Evolutionary conservation across 1,140 invertebrate species (phyloP).

Genomic region (Drosophila yakuba): DNA sequence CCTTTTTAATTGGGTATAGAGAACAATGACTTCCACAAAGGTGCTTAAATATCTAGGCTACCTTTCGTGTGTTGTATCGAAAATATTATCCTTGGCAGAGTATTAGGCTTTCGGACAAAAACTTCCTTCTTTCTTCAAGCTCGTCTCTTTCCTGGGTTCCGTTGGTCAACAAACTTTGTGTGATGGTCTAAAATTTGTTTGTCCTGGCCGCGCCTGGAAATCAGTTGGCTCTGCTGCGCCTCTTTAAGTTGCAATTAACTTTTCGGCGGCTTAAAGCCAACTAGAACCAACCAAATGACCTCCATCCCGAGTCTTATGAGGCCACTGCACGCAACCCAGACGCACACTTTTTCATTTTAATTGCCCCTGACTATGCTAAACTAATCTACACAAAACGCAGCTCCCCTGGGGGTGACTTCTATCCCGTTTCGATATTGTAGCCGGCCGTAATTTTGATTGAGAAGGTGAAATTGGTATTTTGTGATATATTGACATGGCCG

Average conservation of each 20-base stretch:
- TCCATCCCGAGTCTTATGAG: conserved; percentile 52
- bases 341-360: conserved; percentile 76
- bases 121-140: neutral
- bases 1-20: conserved; percentile 3
- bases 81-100: neutral
- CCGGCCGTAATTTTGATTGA: conserved; percentile 84
- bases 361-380: conserved; percentile 72
- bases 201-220: conserved; percentile 69
- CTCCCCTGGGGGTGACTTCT: conserved; percentile 60
- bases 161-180: conserved; percentile 66
- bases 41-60: no score
- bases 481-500: conserved; percentile 79
- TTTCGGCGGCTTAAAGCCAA: conserved; percentile 62
- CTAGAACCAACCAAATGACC: conserved; percentile 16
- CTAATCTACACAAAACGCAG: conserved; percentile 80
- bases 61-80: neutral
- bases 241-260: conserved; percentile 81
- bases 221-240: conserved; percentile 58
- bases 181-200: conserved; percentile 77
- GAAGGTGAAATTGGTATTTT: conserved; percentile 80
- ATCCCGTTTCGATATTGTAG: conserved; percentile 25
- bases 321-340: conserved; percentile 58
- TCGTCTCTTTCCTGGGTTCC: conserved; percentile 12
- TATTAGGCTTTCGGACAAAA: neutral
- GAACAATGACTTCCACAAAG: neutral